Base-by-base conservation (phyloP, 1,140 invertebrate species). In the Pseudomyrmex pallidus region DNA sequence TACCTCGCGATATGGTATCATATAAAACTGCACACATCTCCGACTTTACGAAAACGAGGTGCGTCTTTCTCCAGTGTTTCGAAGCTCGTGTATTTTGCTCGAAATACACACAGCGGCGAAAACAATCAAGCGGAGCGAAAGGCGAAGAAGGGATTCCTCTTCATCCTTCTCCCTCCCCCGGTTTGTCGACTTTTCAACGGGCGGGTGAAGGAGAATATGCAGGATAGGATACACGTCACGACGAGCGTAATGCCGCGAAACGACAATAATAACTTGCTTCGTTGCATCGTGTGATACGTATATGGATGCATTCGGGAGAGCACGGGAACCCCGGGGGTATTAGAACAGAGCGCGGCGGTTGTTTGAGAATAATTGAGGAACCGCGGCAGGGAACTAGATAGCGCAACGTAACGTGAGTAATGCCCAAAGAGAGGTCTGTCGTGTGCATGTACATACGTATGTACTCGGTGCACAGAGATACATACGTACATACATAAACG, bases 311-410 rank as follows among this genome's bases (percentile, higher is more conserved):
- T 61, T 62, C 64, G 35, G 15, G 46, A 17, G 74, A 20, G 25
- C 46, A 15, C 61, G 48, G 77, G 61, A 89, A 46, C 85, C 89
- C 84, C 73, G 73, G 48, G 74, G 91, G 87, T 90, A 87, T 88
- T 87, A 89, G 87, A 91, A 91, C 87, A 89, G 88, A 91, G 91
- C 89, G 87, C 82, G 85, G 68, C 66, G 87, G 90, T 91, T 92
- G 91, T 91, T 90, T 90, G 89, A 91, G 90, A 91, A 91, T 92
- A 92, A 92, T 92, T 91, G 90, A 86, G 88, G 90, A 91, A 90
- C 90, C 85, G 84, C 83, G 82, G 74, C 25, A 63, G 86, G 84
- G 54, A 77, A 64, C 61, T 54, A 82, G 83, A 86, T 87, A 85
- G 82, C 59, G 80, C 72, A 68, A 74, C 70, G 78, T 77, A 85